Conservation (phyloP, 2,113 vertebrate species). For the Promerops cafer region DNA sequence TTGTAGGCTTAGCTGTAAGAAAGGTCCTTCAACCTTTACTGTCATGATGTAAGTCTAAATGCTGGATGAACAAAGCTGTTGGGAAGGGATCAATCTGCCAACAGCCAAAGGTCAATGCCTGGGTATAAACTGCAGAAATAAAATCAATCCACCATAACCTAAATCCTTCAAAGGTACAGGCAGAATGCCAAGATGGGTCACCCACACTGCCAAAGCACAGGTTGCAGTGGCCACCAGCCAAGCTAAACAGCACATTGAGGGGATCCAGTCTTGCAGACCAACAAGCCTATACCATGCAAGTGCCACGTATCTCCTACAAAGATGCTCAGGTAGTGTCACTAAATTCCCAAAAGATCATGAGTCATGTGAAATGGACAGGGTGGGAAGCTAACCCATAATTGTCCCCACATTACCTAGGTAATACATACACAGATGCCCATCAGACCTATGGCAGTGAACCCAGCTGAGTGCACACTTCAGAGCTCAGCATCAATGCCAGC, state of each 20-base stretch:
- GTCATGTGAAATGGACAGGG: background rate
- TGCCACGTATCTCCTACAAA: background rate
- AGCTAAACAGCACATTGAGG: background rate
- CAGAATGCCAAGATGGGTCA: background rate
- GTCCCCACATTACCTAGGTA: background rate
- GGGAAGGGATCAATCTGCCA: background rate
- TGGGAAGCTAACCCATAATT: background rate
- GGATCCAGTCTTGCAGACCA: background rate
- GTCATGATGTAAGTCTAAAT: background rate
- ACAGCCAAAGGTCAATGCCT: background rate
- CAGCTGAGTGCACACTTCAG: background rate
- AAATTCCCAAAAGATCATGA: background rate
- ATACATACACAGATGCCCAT: background rate
- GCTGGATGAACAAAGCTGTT: background rate
- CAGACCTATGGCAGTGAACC: background rate
- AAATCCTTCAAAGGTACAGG: background rate
- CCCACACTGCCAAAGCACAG: background rate
- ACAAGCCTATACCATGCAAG: background rate
- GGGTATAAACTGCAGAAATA: background rate
- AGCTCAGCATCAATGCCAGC: background rate
- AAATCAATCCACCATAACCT: background rate
- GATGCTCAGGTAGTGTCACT: background rate
- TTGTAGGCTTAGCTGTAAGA: background rate
- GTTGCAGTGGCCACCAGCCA: background rate
- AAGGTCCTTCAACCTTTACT: background rate